These are phyloP conservation scores for Callipepla californica DNA, from an alignment of 2,113 vertebrate genomes.

Conservation along the genomic window DNA sequence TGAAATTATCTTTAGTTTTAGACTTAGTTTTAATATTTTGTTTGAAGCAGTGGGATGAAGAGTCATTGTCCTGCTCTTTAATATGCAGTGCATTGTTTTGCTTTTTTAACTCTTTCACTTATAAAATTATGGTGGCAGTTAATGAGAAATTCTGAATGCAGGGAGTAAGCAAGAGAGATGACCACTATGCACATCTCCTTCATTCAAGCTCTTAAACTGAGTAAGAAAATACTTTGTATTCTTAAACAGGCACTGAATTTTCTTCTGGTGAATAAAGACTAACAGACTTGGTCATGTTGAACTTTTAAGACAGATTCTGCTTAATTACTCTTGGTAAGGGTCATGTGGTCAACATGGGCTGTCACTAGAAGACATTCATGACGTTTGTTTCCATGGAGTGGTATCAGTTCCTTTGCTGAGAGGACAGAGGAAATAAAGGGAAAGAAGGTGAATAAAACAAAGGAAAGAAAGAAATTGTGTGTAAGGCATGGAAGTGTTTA, in stretches of 20 bases:
- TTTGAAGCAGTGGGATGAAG: background rate
- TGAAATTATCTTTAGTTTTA: slow-evolving; percentile 40
- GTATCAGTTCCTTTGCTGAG: background rate
- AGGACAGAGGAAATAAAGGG: background rate
- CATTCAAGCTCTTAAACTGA: background rate
- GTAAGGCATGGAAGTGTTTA: background rate
- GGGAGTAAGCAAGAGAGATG: background rate
- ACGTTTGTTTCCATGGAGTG: background rate
- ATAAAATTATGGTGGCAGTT: background rate
- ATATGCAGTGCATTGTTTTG: background rate
- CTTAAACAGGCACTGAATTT: background rate
- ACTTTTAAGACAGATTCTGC: background rate
- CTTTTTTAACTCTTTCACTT: background rate
- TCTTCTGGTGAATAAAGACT: background rate
- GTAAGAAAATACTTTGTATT: background rate
- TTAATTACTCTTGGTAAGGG: background rate
- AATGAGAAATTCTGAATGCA: background rate
- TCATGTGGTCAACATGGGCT: background rate
- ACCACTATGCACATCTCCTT: background rate
- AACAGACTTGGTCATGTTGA: background rate
- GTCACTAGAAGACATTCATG: background rate
- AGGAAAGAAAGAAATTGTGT: background rate
- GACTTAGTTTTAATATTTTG: background rate
- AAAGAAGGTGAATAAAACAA: background rate
- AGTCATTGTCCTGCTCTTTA: background rate